A percentile compares a stretch with the other conserved stretches of the same genome.
These are phyloP conservation scores for Notothenia coriiceps DNA, from an alignment of 2,113 vertebrate genomes.

Conservation along the genomic window DNA sequence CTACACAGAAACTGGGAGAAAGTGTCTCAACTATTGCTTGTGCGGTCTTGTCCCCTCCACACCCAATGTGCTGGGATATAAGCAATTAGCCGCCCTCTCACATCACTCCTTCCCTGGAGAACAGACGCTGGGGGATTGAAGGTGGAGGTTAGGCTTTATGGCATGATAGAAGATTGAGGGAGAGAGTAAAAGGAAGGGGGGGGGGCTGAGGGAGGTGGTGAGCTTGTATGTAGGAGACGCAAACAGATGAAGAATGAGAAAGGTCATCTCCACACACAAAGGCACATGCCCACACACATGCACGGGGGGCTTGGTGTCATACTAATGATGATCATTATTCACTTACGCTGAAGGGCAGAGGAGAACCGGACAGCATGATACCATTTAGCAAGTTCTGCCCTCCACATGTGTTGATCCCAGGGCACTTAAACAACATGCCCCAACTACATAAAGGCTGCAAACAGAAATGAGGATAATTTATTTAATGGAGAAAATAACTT, in stretches of 20 bases:
- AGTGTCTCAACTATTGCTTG: background rate
- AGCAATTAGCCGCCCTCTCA: slow-evolving; percentile 27
- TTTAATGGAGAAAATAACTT: slow-evolving; percentile 13
- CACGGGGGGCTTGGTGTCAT: slow-evolving; percentile 47
- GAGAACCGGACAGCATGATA: slow-evolving; percentile 35
- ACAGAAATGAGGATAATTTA: slow-evolving; percentile 16
- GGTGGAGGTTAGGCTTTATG: slow-evolving; percentile 37
- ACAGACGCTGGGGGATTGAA: slow-evolving; percentile 3
- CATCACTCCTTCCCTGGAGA: slow-evolving; percentile 34
- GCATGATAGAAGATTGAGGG: slow-evolving; percentile 41
- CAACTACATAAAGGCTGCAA: slow-evolving; percentile 4
- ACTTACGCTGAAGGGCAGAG: slow-evolving; percentile 63
- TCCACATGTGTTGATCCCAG: slow-evolving; percentile 15
- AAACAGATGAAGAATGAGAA: slow-evolving; percentile 61
- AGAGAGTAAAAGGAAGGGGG: slow-evolving; percentile 3
- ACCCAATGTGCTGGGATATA: background rate
- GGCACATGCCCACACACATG: slow-evolving; percentile 3
- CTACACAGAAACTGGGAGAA: background rate
- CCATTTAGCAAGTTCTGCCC: slow-evolving; percentile 37
- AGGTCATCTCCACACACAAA: slow-evolving; percentile 61
- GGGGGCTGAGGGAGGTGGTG: slow-evolving; percentile 11
- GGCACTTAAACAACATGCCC: slow-evolving; percentile 9
- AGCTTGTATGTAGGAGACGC: slow-evolving; percentile 27
- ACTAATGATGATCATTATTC: slow-evolving; percentile 77
- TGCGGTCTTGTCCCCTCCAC: slow-evolving; percentile 28